Evolutionary conservation across 2,888 invertebrate species (phyloP), one percentile per base, ranked within the genome.

Genomic region (Torymus auratus): DNA sequence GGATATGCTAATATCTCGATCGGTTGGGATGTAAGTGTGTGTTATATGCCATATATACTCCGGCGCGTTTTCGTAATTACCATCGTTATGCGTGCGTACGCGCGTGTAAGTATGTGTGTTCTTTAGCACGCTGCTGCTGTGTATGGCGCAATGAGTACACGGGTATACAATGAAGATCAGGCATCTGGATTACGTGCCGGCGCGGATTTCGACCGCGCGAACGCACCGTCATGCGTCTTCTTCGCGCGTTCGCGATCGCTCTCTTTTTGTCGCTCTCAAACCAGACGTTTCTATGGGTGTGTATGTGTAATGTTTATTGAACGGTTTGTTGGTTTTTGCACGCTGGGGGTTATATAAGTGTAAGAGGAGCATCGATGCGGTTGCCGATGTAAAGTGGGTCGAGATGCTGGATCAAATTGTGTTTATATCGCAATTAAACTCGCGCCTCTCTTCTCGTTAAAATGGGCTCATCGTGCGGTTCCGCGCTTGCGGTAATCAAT

Each of bases 91-190:
- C 20, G 72, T 14, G 65, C 11, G 28, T 41, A 10, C 41, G 41
- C 7, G 7, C 7, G 41, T 41, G 41, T 41, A 41, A 5, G 7
- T 28, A 3, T 28, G 28, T 41, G 7, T 52, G 71, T 41, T 50
- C 67, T 55, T 41, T 41, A 13, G 23, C 64, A 12, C 13, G 41
- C n/a, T 41, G 15, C 15, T 11, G 14, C 20, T 2, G 41, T 50
- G 50, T 12, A 17, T 75, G 74, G 65, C 67, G 75, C 71, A 76
- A 76, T 50, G 20, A 62, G 28, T 52, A 56, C 28, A 13, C 23
- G 23, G 10, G 60, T 12, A 52, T 53, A 68, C 78, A 74, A 78
- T 81, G 74, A 74, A 81, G 78, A 81, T 81, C 65, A 17, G 60
- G 28, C 74, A 62, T 65, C 77, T 61, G 77, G 80, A 77, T 81